Evolutionary conservation across 2,797 vertebrate genomes (phyloP).

Genomic region (Lagocephalus sceleratus): DNA sequence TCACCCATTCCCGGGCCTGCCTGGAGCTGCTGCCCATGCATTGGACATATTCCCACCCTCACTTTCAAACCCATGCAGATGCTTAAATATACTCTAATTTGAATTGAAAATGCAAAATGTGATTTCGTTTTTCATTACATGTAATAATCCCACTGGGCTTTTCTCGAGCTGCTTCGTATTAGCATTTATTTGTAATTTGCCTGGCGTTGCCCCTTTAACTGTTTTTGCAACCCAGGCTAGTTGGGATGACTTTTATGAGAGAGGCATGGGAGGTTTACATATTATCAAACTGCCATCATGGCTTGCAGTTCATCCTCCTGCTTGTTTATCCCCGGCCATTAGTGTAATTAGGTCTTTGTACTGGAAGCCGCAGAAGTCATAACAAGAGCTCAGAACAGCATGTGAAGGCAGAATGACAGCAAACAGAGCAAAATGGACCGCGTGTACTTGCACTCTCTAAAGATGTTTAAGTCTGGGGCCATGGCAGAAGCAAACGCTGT

Average conservation of each 20-base stretch:
- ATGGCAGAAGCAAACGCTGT: conserved; percentile 63
- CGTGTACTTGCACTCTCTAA: conserved; percentile 55
- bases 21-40: conserved; percentile 46
- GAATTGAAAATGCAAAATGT: conserved; percentile 31
- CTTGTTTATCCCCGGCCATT: conserved; percentile 68
- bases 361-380: conserved; percentile 54
- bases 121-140: conserved; percentile 38
- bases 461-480: conserved; percentile 65
- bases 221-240: conserved; percentile 43
- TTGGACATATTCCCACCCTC: conserved; percentile 47
- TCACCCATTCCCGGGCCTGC: conserved; percentile 54
- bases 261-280: conserved; percentile 66
- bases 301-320: conserved; percentile 56
- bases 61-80: conserved; percentile 19
- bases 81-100: conserved; percentile 26
- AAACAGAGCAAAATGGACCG: conserved; percentile 66
- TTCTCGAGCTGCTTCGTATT: conserved; percentile 23
- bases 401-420: conserved; percentile 63
- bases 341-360: conserved; percentile 71
- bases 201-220: conserved; percentile 21
- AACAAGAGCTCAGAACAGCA: conserved; percentile 59
- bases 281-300: conserved; percentile 62
- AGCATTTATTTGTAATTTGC: conserved; percentile 38
- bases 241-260: conserved; percentile 48
- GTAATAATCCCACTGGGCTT: conserved; percentile 41